Evolutionary conservation across 2,113 vertebrate species (phyloP).

Genomic region (Gorsachius goisagi): DNA sequence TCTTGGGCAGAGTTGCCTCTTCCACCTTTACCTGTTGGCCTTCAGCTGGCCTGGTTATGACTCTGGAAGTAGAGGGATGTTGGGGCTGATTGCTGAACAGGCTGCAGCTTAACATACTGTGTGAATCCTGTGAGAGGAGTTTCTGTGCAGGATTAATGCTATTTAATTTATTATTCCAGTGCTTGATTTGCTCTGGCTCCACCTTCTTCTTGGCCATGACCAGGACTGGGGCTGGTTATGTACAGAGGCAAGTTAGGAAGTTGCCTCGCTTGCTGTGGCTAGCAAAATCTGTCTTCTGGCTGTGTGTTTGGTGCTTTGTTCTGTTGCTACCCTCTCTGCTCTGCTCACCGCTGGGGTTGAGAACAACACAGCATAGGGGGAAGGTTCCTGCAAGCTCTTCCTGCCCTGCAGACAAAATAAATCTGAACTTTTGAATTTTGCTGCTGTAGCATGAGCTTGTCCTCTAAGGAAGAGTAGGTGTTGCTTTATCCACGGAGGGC

Average conservation of each 20-base stretch:
- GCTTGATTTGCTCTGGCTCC: background rate
- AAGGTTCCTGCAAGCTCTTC: background rate
- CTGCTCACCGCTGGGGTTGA: fast-evolving
- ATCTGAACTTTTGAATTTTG: background rate
- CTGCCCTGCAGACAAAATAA: background rate
- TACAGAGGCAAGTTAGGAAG: background rate
- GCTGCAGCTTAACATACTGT: background rate
- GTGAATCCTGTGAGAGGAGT: background rate
- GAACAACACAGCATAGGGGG: background rate
- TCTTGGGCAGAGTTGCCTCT: background rate
- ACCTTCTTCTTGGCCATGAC: background rate
- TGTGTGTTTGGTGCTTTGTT: background rate
- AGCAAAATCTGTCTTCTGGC: background rate
- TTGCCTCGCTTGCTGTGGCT: background rate
- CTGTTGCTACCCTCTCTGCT: background rate
- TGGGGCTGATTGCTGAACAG: background rate
- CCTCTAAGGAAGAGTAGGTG: background rate
- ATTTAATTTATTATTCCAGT: background rate
- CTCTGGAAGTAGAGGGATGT: background rate
- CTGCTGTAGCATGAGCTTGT: background rate
- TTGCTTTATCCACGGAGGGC: fast-evolving
- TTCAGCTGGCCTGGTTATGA: background rate
- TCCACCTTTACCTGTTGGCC: background rate
- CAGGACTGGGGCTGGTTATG: background rate
- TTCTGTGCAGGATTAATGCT: background rate